Conservation (phyloP, 1,140 invertebrate species). For the Scaptomyza hsui region DNA sequence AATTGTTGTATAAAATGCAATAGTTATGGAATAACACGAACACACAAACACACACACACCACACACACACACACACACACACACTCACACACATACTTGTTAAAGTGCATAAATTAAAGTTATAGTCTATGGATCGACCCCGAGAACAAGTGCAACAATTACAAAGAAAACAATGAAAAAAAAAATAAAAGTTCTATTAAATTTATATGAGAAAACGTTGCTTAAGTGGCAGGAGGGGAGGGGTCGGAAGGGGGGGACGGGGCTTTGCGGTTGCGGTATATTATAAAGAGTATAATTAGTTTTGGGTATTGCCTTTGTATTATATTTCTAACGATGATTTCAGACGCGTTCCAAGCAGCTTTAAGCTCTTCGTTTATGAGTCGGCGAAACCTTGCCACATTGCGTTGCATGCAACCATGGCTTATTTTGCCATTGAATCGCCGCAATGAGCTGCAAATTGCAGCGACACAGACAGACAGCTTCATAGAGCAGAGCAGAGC, state of each 20-base stretch:
- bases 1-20: slow-evolving; percentile 49
- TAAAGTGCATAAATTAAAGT: slow-evolving; percentile 43
- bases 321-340: background rate
- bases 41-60: slow-evolving; percentile 5
- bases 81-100: slow-evolving; percentile 8
- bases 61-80: slow-evolving; percentile 21
- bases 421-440: slow-evolving; percentile 4
- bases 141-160: slow-evolving; percentile 40
- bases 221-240: no score
- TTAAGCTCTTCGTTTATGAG: no score
- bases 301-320: background rate
- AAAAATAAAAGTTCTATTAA: slow-evolving; percentile 21
- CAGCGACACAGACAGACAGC: slow-evolving; percentile 12
- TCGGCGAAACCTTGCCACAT: no score
- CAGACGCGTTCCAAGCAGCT: no score
- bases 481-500: slow-evolving; percentile 6
- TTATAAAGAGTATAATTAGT: slow-evolving; percentile 1
- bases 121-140: slow-evolving; percentile 28
- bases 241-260: no score
- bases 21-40: slow-evolving; percentile 30
- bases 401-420: background rate
- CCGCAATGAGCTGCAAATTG: slow-evolving; percentile 28
- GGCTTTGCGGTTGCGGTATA: background rate
- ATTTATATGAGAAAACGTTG: background rate
- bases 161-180: slow-evolving; percentile 18